Percentiles rank a stretch among this genome's conserved stretches.
Evolutionary conservation across 2,888 invertebrate species (phyloP).

Genomic region (Dryomyza anilis): DNA sequence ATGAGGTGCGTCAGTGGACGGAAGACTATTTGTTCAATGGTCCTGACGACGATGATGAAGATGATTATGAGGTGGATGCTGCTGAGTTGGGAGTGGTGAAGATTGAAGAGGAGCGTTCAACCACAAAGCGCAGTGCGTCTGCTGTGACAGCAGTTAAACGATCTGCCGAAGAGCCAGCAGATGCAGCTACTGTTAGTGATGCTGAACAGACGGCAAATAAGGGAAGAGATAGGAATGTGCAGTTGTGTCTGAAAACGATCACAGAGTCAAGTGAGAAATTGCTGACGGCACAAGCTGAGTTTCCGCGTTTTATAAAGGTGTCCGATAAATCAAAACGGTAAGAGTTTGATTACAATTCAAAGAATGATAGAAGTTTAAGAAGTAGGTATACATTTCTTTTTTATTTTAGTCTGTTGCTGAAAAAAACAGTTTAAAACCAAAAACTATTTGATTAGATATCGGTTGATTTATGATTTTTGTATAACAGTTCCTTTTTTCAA

Average conservation of each 20-base stretch:
- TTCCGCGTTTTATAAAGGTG: conserved; percentile 47
- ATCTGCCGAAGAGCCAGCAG: conserved; percentile 20
- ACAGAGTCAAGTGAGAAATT: conserved; percentile 41
- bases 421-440: too few relatives aligned
- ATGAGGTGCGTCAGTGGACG: conserved; percentile 47
- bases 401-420: too few relatives aligned
- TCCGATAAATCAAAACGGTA: conserved; percentile 45
- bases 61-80: conserved; percentile 21
- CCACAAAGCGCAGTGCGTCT: too few relatives aligned
- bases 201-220: conserved; percentile 18
- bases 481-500: too few relatives aligned
- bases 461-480: too few relatives aligned
- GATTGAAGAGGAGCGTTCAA: conserved; percentile 30
- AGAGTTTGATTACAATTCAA: neutral
- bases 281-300: conserved; percentile 42
- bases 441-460: too few relatives aligned
- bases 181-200: conserved; percentile 15
- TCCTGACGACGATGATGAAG: conserved; percentile 40
- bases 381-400: too few relatives aligned
- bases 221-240: conserved; percentile 34
- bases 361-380: too few relatives aligned
- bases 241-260: conserved; percentile 41
- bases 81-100: conserved; percentile 12
- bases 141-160: conserved; percentile 38
- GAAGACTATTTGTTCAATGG: conserved; percentile 48